Evolutionary conservation across 2,797 vertebrate genomes (phyloP).

Genomic region (Galagoides demidoff): DNA sequence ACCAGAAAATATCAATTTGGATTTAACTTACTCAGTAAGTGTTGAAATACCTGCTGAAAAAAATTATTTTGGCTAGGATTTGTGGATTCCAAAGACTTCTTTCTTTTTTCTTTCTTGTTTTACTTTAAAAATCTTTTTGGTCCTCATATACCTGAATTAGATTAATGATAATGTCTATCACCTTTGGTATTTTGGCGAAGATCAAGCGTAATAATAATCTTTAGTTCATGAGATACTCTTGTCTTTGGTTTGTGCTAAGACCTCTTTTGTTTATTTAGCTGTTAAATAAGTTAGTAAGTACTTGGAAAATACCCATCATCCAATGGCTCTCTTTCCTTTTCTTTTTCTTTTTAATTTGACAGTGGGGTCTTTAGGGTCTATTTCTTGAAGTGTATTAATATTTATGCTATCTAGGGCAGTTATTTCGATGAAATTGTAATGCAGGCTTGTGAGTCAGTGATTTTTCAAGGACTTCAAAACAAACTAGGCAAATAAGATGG

Average conservation of each 20-base stretch:
- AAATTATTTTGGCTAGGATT: not conserved
- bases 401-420: not conserved
- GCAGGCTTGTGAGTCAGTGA: constrained; percentile 1
- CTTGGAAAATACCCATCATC: not conserved
- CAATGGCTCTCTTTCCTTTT: not conserved
- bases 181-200: not conserved
- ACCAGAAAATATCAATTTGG: constrained; percentile 93
- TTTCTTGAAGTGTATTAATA: constrained; percentile 25
- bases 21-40: constrained; percentile 97
- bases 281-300: not conserved
- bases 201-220: not conserved
- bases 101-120: not conserved
- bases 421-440: constrained; percentile 45
- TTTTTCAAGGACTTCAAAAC: constrained; percentile 41
- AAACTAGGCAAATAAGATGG: constrained; percentile 15
- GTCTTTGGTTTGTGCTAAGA: constrained; percentile 18
- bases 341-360: not conserved
- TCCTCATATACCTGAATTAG: not conserved
- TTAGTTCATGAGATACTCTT: constrained; percentile 7
- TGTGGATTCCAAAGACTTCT: not conserved
- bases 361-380: not conserved
- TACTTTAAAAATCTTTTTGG: not conserved
- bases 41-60: not conserved
- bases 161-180: not conserved
- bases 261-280: constrained; percentile 43